A percentile compares a stretch with the other conserved stretches of the same genome.
Conservation (phyloP, 1,140 invertebrate genomes). For the Zaprionus lachaisei region DNA sequence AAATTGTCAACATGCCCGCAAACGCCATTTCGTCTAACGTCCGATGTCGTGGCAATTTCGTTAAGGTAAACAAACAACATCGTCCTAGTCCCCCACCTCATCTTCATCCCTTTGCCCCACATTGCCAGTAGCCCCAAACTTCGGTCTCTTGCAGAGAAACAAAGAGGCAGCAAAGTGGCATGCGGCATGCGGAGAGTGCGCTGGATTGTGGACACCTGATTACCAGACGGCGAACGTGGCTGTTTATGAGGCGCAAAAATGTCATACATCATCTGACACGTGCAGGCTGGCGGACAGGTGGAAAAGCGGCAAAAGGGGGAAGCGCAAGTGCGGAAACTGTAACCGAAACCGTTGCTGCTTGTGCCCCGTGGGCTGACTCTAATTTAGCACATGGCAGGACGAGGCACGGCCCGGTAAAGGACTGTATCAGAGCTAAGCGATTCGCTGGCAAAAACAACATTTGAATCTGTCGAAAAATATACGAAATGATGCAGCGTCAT, state of each 20-base stretch:
- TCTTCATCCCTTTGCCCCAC: not conserved
- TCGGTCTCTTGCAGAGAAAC: constrained; percentile 16
- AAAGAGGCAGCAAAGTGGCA: constrained; percentile 39
- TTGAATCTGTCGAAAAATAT: constrained; percentile 64
- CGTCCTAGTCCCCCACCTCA: not conserved
- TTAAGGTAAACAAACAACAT: constrained; percentile 71
- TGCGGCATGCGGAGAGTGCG: constrained; percentile 29
- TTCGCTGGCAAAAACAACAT: constrained; percentile 45
- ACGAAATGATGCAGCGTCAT: constrained; percentile 34
- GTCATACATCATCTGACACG: constrained; percentile 78
- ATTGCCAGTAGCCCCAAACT: not conserved
- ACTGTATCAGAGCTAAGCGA: constrained; percentile 31
- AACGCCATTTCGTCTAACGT: constrained; percentile 10
- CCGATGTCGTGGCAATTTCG: constrained; percentile 66
- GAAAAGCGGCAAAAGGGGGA: not conserved
- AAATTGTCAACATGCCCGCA: constrained; percentile 74
- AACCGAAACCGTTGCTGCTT: constrained; percentile 4
- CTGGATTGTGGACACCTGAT: constrained; percentile 51
- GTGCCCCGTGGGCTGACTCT: constrained; percentile 5
- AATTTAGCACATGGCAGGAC: constrained; percentile 34
- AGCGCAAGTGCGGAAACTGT: not conserved
- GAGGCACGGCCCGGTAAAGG: constrained; percentile 11
- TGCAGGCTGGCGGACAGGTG: constrained; percentile 18
- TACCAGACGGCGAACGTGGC: constrained; percentile 47
- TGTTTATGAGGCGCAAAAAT: constrained; percentile 82